These are phyloP conservation scores for Lasioglossum villosulum DNA, from an alignment of 2,888 invertebrate genomes.

Conservation along the genomic window DNA sequence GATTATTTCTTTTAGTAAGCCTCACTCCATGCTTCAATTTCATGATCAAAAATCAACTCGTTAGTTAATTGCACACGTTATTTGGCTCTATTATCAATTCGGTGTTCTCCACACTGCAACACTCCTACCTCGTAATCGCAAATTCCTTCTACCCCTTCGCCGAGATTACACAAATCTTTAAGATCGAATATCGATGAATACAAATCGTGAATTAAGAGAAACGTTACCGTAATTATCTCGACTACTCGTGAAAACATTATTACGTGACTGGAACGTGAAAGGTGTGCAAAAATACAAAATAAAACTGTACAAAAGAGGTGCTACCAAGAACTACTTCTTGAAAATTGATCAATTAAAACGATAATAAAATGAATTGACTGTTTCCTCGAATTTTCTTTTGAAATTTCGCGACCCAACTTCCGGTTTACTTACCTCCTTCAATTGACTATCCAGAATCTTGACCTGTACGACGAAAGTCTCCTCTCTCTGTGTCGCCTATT, in stretches of 20 bases:
- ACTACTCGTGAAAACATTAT: conserved; percentile 18
- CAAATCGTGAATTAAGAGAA: neutral
- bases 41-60: conserved; percentile 5
- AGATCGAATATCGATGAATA: neutral
- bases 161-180: conserved; percentile 1
- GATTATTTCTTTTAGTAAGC: conserved; percentile 21
- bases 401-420: neutral
- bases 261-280: neutral
- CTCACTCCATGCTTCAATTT: conserved; percentile 56
- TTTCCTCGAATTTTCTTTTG: neutral
- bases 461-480: conserved; percentile 96
- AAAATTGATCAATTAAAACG: neutral
- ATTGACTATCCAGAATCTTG: conserved; percentile 94
- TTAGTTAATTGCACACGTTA: conserved; percentile 38
- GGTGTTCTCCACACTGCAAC: conserved; percentile 13
- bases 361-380: neutral
- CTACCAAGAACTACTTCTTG: neutral
- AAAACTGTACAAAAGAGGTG: neutral
- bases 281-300: conserved; percentile 11
- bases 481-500: conserved; percentile 97
- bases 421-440: conserved; percentile 93
- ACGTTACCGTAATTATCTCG: neutral
- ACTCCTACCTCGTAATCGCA: conserved; percentile 55
- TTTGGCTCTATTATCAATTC: conserved; percentile 18
- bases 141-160: conserved; percentile 22